phyloP scores from a whole-genome alignment of 2,113 vertebrate genomes.

The Amblyopsis rosae region DNA sequence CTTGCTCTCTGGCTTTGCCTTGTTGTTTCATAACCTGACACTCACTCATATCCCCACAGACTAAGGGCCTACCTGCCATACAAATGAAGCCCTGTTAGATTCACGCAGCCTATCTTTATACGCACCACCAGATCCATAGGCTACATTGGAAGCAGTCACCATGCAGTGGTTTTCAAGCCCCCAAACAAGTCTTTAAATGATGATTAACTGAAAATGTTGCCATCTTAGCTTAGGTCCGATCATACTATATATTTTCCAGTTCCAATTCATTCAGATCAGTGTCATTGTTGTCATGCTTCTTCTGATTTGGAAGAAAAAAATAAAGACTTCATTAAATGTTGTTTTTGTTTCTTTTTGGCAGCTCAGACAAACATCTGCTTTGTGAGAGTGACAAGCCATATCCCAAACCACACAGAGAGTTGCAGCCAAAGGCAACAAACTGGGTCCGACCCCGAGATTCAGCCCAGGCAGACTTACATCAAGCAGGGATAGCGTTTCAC shows the following conservation, averaged over 20 bases:
- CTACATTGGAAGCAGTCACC: too few species aligned
- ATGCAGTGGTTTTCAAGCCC: too few species aligned
- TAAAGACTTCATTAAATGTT: constrained; percentile 86
- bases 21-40: constrained; percentile 74
- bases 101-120: too few species aligned
- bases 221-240: background rate
- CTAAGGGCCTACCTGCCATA: background rate
- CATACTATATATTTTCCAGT: constrained; percentile 5
- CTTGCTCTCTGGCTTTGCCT: constrained; percentile 55
- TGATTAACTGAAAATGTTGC: too few species aligned
- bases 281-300: constrained; percentile 47
- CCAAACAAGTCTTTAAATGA: too few species aligned
- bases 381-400: constrained; percentile 92
- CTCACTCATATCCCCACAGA: constrained; percentile 56
- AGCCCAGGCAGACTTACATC: constrained; percentile 96
- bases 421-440: constrained; percentile 98
- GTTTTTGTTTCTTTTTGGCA: constrained; percentile 98
- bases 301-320: constrained; percentile 77
- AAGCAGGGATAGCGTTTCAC: constrained; percentile 93
- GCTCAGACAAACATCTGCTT: constrained; percentile 99
- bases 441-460: constrained; percentile 87
- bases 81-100: background rate
- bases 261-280: constrained; percentile 17
- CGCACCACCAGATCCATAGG: too few species aligned
- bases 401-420: constrained; percentile 91